phyloP scores from a whole-genome alignment of 2,113 vertebrate genomes.

The Desmodus rotundus region DNA sequence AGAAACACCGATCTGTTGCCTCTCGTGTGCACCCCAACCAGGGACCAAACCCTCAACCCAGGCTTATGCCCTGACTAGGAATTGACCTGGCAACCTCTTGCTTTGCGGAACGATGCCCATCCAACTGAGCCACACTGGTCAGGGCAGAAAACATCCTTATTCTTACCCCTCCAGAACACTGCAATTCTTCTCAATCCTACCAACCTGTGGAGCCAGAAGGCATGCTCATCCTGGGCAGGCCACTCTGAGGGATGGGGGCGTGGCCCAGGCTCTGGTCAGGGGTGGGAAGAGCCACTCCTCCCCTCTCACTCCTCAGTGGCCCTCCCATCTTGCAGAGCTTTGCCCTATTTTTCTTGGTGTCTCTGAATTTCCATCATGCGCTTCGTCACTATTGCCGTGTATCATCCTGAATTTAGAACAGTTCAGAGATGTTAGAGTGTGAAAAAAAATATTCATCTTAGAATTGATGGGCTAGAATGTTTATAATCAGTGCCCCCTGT shows the following conservation, averaged over 20 bases:
- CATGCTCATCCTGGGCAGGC: not conserved
- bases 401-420: not conserved
- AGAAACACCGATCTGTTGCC: too few relatives aligned
- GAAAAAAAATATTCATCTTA: not conserved
- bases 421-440: not conserved
- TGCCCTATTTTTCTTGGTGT: not conserved
- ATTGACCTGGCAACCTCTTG: too few relatives aligned
- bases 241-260: too few relatives aligned
- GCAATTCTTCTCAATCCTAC: constrained; percentile 46
- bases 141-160: constrained; percentile 61
- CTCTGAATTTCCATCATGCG: not conserved
- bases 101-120: too few relatives aligned
- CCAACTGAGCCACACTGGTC: too few relatives aligned
- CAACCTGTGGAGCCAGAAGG: constrained; percentile 77
- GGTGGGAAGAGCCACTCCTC: not conserved
- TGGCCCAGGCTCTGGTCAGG: not conserved
- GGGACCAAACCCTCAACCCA: too few relatives aligned
- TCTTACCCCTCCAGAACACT: constrained; percentile 82
- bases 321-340: not conserved
- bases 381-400: not conserved
- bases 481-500: not conserved
- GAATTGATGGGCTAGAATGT: not conserved
- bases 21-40: too few relatives aligned
- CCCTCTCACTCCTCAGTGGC: not conserved
- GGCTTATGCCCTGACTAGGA: too few relatives aligned